Evolutionary conservation across 2,797 vertebrate genomes (phyloP), one percentile per base, ranked within the genome.

Genomic region (Phalanger gymnotis): DNA sequence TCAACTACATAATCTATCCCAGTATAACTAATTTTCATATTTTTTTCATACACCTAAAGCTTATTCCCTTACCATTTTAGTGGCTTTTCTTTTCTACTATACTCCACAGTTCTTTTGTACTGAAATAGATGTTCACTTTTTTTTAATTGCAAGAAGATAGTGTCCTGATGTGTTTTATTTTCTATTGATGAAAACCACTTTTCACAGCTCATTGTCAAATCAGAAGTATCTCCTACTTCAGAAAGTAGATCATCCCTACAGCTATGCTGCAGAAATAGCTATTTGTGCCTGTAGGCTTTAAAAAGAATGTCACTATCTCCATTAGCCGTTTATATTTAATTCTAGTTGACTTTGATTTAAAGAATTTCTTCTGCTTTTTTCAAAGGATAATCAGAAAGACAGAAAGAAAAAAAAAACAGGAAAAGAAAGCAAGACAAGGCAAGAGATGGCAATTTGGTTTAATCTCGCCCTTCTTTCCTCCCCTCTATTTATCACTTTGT

Each of bases 391-490:
- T 92, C 91, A 97, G 95, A 73, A 73, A 73, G 55, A 56, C n/a
- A 54, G 54, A 54, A 54, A 14, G 53, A 97, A 95, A 57, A 96
- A 97, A 97, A 95, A 66, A 96, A 53, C 53, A 61, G 34, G 51
- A 93, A 51, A 97, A 96, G 54, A 96, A 91, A 90, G 5, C 53
- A 95, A 47, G 31, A 90, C 47, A 91, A 91, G 56, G 30, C 7
- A 97, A 95, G 97, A 96, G 19, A 93, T 53, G 94, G 90, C 93
- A 56, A 66, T 95, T 97, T 97, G 11, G 53, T 97, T 98, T 96
- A 93, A 30, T 47, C 10, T 47, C 1, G 1, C 0, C 40, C 22
- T 10, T 1, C 6, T 87, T 51, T 25, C 27, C 93, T 5, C 0
- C 27, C 93, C 13, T 12, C 28, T 94, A 94, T 97, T 98, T 94